These are phyloP conservation scores for Euwallacea similis DNA, from an alignment of 1,140 invertebrate species.

Conservation along the genomic window DNA sequence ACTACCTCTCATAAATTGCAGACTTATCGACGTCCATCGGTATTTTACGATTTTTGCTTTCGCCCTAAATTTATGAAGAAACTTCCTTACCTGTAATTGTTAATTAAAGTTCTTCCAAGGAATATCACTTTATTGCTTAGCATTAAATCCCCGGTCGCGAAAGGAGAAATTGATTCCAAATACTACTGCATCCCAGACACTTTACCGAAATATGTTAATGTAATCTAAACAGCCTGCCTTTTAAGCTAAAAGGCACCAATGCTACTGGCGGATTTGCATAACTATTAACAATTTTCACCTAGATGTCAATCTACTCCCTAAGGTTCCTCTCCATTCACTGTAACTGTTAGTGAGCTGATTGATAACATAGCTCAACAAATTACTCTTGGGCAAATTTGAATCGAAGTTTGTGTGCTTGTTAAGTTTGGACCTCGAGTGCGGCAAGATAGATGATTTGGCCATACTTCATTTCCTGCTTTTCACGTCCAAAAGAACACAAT, in stretches of 20 bases:
- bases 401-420: neutral
- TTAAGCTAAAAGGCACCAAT: neutral
- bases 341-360: neutral
- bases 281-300: conserved; percentile 1
- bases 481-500: neutral
- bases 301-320: conserved; percentile 1
- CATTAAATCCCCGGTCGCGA: too few relatives aligned
- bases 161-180: too few relatives aligned
- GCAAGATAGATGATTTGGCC: neutral
- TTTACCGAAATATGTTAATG: too few relatives aligned
- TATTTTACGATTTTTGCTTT: conserved; percentile 9
- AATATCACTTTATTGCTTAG: too few relatives aligned
- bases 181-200: too few relatives aligned
- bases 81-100: neutral
- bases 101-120: neutral
- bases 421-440: neutral
- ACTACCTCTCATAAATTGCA: conserved; percentile 1
- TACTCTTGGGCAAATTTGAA: neutral
- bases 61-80: neutral
- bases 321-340: neutral
- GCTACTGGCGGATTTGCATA: neutral
- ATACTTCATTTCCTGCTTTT: neutral
- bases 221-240: too few relatives aligned
- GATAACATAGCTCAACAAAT: neutral
- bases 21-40: neutral